A percentile compares a stretch with the other conserved stretches of the same genome.
phyloP scores from a whole-genome alignment of 2,113 vertebrate genomes.

The Pelecanus crispus region DNA sequence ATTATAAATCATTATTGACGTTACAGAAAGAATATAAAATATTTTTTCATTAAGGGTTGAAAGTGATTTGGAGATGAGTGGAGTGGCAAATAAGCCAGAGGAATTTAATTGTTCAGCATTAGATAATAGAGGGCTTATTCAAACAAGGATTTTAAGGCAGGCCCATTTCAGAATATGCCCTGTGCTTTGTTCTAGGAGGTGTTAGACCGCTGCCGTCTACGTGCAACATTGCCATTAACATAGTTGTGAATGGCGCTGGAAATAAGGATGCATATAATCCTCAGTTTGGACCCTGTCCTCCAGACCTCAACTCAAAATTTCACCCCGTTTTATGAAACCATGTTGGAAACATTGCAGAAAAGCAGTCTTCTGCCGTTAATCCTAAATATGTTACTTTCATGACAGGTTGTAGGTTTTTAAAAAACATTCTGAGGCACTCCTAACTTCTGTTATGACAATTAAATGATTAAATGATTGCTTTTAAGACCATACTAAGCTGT shows the following conservation, averaged over 20 bases:
- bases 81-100: background rate
- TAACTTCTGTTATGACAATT: background rate
- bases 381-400: background rate
- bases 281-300: background rate
- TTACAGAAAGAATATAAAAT: background rate
- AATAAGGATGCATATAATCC: background rate
- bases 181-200: background rate
- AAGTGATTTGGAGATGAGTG: background rate
- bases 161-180: background rate
- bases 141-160: background rate
- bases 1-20: background rate
- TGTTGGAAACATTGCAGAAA: background rate
- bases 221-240: background rate
- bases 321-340: background rate
- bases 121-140: background rate
- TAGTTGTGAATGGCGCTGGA: background rate
- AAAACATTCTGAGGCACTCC: background rate
- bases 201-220: background rate
- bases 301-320: background rate
- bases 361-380: background rate
- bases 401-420: background rate
- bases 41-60: background rate
- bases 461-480: background rate
- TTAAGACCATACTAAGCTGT: background rate
- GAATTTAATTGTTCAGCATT: background rate